Evolutionary conservation across 2,113 vertebrate genomes (phyloP).

Genomic region (Albula glossodonta): DNA sequence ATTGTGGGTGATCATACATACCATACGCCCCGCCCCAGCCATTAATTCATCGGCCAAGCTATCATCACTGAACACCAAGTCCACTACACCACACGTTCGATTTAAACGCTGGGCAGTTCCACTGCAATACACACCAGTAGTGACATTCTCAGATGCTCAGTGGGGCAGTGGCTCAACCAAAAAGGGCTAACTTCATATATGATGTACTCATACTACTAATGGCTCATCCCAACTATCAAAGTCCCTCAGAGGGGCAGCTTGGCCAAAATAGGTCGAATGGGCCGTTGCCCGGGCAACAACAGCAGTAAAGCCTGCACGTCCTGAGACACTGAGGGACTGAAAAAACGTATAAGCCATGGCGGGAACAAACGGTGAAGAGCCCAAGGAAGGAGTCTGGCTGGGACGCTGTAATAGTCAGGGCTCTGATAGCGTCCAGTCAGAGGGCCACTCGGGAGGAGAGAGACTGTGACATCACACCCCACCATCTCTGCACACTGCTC

Average conservation of each 20-base stretch:
- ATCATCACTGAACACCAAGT: background rate
- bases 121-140: background rate
- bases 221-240: no score
- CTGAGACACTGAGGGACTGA: background rate
- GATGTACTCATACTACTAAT: no score
- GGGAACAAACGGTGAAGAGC: no score
- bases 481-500: background rate
- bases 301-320: background rate
- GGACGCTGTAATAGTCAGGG: background rate
- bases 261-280: no score
- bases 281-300: no score
- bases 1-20: no score
- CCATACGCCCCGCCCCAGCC: no score
- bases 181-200: no score
- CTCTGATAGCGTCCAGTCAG: background rate
- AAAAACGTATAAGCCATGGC: no score
- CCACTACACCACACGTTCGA: background rate
- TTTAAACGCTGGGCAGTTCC: background rate
- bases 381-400: background rate
- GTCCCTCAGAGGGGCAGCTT: no score
- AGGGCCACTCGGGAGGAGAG: background rate
- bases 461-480: background rate
- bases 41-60: background rate
- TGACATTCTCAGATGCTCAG: no score
- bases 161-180: no score